Conservation (phyloP, 2,888 invertebrate genomes). For the Apoda limacodes region DNA sequence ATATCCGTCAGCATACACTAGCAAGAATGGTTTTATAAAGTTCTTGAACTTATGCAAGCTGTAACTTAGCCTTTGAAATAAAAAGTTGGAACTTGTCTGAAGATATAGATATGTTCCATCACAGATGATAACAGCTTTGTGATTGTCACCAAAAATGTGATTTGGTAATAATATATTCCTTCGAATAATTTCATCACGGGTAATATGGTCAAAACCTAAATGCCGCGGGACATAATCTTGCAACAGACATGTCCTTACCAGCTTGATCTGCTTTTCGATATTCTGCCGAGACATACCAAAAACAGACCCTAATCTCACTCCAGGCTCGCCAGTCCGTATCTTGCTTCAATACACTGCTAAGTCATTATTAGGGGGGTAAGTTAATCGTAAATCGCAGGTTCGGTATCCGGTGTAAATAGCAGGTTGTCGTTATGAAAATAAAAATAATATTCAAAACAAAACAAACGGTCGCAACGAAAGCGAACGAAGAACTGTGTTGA, state of each 20-base stretch:
- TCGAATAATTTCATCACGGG: neutral
- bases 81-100: constrained; percentile 8
- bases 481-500: too few relatives aligned
- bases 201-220: constrained; percentile 4
- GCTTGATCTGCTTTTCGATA: constrained; percentile 5
- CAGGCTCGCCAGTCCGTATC: neutral
- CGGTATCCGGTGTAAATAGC: neutral
- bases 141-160: neutral
- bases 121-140: neutral
- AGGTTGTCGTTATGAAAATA: too few relatives aligned
- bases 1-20: constrained; percentile 7
- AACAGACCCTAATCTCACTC: neutral
- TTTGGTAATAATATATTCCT: neutral
- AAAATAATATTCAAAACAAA: too few relatives aligned
- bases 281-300: constrained; percentile 5
- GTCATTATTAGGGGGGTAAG: too few relatives aligned
- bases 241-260: constrained; percentile 4
- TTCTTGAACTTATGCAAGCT: constrained; percentile 9
- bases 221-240: constrained; percentile 7
- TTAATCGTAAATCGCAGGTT: too few relatives aligned
- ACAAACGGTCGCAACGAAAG: too few relatives aligned
- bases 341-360: too few relatives aligned
- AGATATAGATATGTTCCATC: constrained; percentile 8
- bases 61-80: constrained; percentile 7
- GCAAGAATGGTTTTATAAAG: constrained; percentile 7